These are phyloP conservation scores for Triplophysa yarkandensis DNA, from an alignment of 2,797 vertebrate genomes.

Conservation along the genomic window DNA sequence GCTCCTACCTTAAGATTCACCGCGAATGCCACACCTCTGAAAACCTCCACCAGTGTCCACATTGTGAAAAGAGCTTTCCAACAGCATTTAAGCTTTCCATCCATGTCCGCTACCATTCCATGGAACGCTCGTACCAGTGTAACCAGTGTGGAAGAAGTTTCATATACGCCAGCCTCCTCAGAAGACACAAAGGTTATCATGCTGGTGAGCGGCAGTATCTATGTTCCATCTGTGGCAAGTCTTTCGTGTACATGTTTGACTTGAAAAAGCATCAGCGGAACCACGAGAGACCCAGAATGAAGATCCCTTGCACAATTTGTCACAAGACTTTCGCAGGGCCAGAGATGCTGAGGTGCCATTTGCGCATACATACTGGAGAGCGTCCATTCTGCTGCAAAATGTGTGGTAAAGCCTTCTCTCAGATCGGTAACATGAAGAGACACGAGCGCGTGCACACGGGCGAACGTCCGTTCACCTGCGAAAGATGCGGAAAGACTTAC, in stretches of 20 bases:
- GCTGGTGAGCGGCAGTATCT: slow-evolving; percentile 73
- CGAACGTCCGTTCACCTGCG: slow-evolving; percentile 66
- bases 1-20: slow-evolving; percentile 53
- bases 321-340: slow-evolving; percentile 73
- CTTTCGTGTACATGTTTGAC: slow-evolving; percentile 78
- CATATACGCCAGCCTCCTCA: slow-evolving; percentile 72
- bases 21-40: slow-evolving; percentile 46
- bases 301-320: slow-evolving; percentile 69
- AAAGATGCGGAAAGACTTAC: slow-evolving; percentile 72
- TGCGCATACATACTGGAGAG: slow-evolving; percentile 75
- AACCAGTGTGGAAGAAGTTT: slow-evolving; percentile 78
- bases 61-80: slow-evolving; percentile 75
- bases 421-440: slow-evolving; percentile 72
- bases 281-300: slow-evolving; percentile 63
- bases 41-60: slow-evolving; percentile 67
- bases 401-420: slow-evolving; percentile 75
- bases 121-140: slow-evolving; percentile 77
- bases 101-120: slow-evolving; percentile 79
- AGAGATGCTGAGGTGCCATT: slow-evolving; percentile 72
- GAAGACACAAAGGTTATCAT: slow-evolving; percentile 75
- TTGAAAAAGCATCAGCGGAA: slow-evolving; percentile 74
- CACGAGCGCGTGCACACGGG: slow-evolving; percentile 74
- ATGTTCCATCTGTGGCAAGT: slow-evolving; percentile 71
- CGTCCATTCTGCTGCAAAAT: slow-evolving; percentile 73
- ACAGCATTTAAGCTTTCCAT: slow-evolving; percentile 75